These are phyloP conservation scores for Onthophagus taurus DNA, from an alignment of 1,140 invertebrate genomes.

Conservation along the genomic window DNA sequence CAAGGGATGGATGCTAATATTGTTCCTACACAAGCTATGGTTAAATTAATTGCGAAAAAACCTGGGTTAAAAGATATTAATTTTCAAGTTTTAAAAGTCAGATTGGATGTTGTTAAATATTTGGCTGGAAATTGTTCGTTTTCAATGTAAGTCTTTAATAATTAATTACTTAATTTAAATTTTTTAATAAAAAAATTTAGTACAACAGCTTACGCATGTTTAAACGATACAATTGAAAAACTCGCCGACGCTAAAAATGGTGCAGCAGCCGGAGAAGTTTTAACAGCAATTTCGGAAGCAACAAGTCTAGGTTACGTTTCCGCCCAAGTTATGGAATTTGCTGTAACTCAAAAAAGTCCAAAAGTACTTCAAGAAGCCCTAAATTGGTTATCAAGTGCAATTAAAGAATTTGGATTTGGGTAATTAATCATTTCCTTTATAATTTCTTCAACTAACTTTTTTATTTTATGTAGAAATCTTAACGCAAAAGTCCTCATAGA, in stretches of 20 bases:
- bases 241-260: constrained; percentile 78
- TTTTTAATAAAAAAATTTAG: constrained; percentile 33
- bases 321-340: constrained; percentile 58
- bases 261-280: constrained; percentile 53
- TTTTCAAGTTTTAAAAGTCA: constrained; percentile 82
- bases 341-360: constrained; percentile 83
- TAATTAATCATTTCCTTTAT: constrained; percentile 37
- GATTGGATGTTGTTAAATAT: constrained; percentile 67
- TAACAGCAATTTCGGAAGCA: constrained; percentile 68
- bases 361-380: constrained; percentile 82
- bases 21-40: constrained; percentile 63
- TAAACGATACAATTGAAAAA: constrained; percentile 76
- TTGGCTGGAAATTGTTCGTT: constrained; percentile 68
- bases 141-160: constrained; percentile 44
- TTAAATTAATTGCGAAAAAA: constrained; percentile 69
- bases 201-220: constrained; percentile 62
- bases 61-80: constrained; percentile 90
- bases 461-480: constrained; percentile 45
- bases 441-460: neutral
- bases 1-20: constrained; percentile 52
- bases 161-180: neutral
- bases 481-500: constrained; percentile 72
- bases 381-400: constrained; percentile 64
- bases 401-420: constrained; percentile 78
- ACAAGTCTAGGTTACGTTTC: constrained; percentile 67